Evolutionary conservation across 2,888 invertebrate species (phyloP), one percentile per base, ranked within the genome.

Genomic region (Diarsia brunnea): DNA sequence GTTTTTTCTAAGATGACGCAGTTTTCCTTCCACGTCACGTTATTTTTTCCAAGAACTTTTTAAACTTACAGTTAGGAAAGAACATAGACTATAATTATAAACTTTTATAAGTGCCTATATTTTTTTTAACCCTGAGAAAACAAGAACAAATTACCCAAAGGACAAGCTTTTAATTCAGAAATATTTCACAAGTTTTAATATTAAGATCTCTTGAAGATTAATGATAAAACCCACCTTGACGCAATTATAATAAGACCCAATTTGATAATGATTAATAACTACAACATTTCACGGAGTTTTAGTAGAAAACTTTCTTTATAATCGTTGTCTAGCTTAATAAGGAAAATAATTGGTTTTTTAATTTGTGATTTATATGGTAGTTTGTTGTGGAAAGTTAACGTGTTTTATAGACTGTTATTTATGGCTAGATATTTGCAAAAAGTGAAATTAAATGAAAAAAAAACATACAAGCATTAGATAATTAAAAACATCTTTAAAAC

Each of bases 211-310:
- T 67, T 49, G 12, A 67, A 64, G 66, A 84, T 81, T 65, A 73
- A 84, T 85, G 68, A 65, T 68, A 49, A 24, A 51, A 71, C 47
- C 64, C 10, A 74, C 58, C 69, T 78, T 70, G 21, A 24, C 64
- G 43, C 31, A 60, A 27, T 68, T 66, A 45, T 73, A 60, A 65
- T 61, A 73, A 73, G 51, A 31, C 19, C 24, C 53, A 69, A 47
- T 47, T 45, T 68, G 43, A 74, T 73, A 31, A 78, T 69, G 65
- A 69, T 84, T 81, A 81, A 84, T 84, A 72, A 76, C 49, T 27
- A 14, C 11, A 63, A 63, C 1, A n/a, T 43, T 76, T 64, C 58
- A 53, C 27, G 45, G 16, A 47, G 10, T 66, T 60, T 67, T 72
- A 74, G 21, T 67, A 43, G n/a, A 63, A 73, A 76, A 74, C 38